phyloP scores from a whole-genome alignment of 2,797 vertebrate species.

The Premnoplex brunnescens region DNA sequence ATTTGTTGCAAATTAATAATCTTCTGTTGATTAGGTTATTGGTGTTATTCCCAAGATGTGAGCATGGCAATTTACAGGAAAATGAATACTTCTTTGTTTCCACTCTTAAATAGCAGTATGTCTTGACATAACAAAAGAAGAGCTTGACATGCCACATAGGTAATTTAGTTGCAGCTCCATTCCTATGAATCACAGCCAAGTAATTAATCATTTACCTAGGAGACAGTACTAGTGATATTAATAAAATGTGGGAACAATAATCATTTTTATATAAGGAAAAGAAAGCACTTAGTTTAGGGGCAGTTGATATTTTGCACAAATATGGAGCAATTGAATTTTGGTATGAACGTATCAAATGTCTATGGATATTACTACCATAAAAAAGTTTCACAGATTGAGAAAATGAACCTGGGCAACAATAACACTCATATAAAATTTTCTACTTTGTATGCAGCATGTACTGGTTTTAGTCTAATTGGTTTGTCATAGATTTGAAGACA shows the following conservation, averaged over 20 bases:
- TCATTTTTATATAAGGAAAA: conserved; percentile 14
- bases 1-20: conserved; percentile 26
- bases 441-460: background rate
- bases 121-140: conserved; percentile 30
- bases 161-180: conserved; percentile 55
- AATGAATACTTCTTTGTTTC: conserved; percentile 37
- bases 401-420: background rate
- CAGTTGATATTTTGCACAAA: conserved; percentile 48
- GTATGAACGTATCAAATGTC: background rate
- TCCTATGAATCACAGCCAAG: conserved; percentile 54
- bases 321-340: conserved; percentile 18
- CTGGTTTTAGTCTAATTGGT: background rate
- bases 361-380: background rate
- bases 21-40: background rate
- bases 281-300: background rate
- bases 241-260: conserved; percentile 56
- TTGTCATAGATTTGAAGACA: conserved; percentile 18
- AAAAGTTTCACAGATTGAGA: background rate
- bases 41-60: background rate
- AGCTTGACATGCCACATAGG: background rate
- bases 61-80: background rate
- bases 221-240: conserved; percentile 54
- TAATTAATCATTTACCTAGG: conserved; percentile 71
- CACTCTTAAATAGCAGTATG: background rate
- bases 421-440: background rate